Evolutionary conservation across 2,797 vertebrate species (phyloP).

Genomic region (Mus caroli): DNA sequence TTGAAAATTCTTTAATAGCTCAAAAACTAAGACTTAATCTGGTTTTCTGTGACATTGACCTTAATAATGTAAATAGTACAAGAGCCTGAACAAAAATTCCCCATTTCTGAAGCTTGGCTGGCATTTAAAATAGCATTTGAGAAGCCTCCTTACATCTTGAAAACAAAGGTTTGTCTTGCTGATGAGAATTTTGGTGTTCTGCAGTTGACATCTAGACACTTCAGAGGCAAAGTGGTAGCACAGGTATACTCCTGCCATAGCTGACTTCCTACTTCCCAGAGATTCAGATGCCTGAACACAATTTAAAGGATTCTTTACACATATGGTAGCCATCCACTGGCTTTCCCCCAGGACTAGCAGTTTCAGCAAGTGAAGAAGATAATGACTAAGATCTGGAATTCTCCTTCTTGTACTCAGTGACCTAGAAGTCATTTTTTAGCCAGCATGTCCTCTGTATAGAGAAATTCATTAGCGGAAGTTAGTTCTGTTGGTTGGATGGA

Average conservation of each 20-base stretch:
- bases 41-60: not conserved
- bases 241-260: rapidly evolving
- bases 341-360: not conserved
- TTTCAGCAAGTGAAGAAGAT: not conserved
- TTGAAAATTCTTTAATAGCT: slow-evolving; percentile 21
- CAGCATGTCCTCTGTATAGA: not conserved
- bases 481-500: not conserved
- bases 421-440: not conserved
- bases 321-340: not conserved
- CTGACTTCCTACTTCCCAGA: not conserved
- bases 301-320: not conserved
- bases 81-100: slow-evolving; percentile 21
- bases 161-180: not conserved
- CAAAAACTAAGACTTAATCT: not conserved
- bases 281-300: slow-evolving; percentile 20
- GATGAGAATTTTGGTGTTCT: not conserved
- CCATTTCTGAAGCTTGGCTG: not conserved
- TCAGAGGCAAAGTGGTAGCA: not conserved
- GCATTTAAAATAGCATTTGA: not conserved
- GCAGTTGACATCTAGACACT: not conserved
- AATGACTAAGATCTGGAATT: slow-evolving; percentile 21
- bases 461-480: slow-evolving; percentile 38
- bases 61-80: slow-evolving; percentile 6
- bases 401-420: not conserved
- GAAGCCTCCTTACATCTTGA: not conserved